Conservation (phyloP, 2,888 invertebrate genomes). For the Netelia melanura region DNA sequence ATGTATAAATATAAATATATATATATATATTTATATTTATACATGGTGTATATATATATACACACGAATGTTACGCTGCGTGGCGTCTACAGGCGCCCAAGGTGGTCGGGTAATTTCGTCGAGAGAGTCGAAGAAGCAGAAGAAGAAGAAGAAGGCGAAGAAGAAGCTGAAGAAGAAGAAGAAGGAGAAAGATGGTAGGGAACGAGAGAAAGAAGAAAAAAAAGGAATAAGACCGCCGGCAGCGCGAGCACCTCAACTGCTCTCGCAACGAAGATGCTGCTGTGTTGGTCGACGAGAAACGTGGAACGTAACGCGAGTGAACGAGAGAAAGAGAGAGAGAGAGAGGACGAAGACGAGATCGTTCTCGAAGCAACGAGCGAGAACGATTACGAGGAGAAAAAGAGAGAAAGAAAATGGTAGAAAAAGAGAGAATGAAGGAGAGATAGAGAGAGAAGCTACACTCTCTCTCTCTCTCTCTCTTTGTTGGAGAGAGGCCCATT, state of each 20-base stretch:
- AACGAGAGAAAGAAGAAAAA: conserved; percentile 50
- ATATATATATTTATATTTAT: conserved; percentile 16
- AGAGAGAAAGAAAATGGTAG: conserved; percentile 44
- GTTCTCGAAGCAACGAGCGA: conserved; percentile 61
- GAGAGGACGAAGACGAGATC: conserved; percentile 40
- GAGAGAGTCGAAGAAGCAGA: conserved; percentile 72
- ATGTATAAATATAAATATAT: not conserved
- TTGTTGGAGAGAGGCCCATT: conserved; percentile 66
- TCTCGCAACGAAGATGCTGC: conserved; percentile 54
- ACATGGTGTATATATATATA: conserved; percentile 9
- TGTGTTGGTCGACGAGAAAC: conserved; percentile 40
- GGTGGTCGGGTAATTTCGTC: conserved; percentile 84
- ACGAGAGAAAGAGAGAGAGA: conserved; percentile 30
- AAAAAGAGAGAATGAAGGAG: conserved; percentile 39
- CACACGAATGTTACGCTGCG: conserved; percentile 56
- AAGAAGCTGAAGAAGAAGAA: conserved; percentile 19
- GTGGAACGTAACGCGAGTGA: conserved; percentile 19
- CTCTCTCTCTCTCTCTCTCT: conserved; percentile 11
- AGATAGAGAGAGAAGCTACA: conserved; percentile 25
- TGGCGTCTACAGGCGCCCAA: conserved; percentile 81
- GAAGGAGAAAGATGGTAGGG: conserved; percentile 22
- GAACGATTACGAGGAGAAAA: conserved; percentile 52
- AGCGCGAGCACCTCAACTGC: conserved; percentile 64
- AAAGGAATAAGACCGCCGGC: conserved; percentile 70
- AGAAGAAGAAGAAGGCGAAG: conserved; percentile 43